Conservation (phyloP, 2,797 vertebrate genomes). For the Mareca strepera region DNA sequence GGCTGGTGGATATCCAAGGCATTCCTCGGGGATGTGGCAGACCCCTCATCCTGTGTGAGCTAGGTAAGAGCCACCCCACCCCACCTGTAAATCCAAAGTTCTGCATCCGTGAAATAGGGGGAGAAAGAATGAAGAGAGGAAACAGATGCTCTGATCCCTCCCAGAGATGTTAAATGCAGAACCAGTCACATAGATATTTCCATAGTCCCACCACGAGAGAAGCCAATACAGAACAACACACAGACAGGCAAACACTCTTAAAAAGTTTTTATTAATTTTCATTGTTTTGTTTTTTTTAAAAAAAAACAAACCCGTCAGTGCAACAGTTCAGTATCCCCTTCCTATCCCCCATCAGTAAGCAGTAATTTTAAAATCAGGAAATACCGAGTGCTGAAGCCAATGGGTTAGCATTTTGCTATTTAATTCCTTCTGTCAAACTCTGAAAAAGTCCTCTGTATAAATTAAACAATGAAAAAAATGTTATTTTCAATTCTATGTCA, state of each 20-base stretch:
- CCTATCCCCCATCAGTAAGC: constrained; percentile 76
- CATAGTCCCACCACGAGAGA: background rate
- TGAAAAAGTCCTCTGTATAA: constrained; percentile 86
- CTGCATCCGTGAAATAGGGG: background rate
- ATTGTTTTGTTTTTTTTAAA: constrained; percentile 80
- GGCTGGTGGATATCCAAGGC: background rate
- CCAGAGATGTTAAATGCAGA: background rate
- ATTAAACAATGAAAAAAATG: constrained; percentile 84
- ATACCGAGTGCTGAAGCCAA: constrained; percentile 82
- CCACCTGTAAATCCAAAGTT: background rate
- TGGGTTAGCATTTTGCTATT: constrained; percentile 83
- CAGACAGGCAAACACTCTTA: constrained; percentile 73
- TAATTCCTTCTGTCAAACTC: constrained; percentile 84
- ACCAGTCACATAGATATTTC: background rate
- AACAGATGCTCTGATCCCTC: background rate
- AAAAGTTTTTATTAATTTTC: constrained; percentile 86
- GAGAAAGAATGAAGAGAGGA: background rate
- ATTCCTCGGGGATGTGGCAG: background rate
- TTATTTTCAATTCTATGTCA: constrained; percentile 83
- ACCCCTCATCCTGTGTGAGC: background rate
- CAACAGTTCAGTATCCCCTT: constrained; percentile 81
- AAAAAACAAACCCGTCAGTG: constrained; percentile 83
- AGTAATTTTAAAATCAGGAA: constrained; percentile 80
- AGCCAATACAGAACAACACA: constrained; percentile 29
- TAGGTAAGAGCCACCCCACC: background rate